Base-by-base conservation (phyloP, 2,888 invertebrate genomes). In the Acanthosepion esculentum region DNA sequence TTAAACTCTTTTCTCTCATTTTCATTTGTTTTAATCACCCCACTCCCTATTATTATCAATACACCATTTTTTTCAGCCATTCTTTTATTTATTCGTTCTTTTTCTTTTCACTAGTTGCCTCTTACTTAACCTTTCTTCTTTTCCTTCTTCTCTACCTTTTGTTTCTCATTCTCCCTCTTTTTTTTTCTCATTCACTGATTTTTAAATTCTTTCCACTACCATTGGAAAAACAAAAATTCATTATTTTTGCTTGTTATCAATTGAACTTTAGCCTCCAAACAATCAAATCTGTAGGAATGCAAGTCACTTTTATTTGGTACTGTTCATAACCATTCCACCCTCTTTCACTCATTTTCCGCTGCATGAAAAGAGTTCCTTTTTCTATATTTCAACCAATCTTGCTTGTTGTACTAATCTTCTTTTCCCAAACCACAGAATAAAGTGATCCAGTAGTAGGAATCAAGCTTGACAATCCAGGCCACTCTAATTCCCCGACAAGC, bases 361-460 rank as follows among this genome's bases (percentile, higher is more conserved):
- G 78, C 78, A 23, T 33, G 78, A 78, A 78, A 78, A 78, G 78
- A 78, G 78, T 78, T 33, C 78, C 78, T n/a, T 78, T 78, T 41
- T 78, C 78, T 78, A 78, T 78, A 78, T 78, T 78, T 33, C 78
- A 15, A 78, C 78, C 78, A 78, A 12, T 78, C 78, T 78, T 78
- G 78, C 78, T 78, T 78, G n/a, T 78, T 78, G 15, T 33, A 78
- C 78, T n/a, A 78, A 78, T 78, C 78, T 78, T 33, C 78, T 78
- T 78, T 78, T 78, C n/a, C 78, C n/a, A 78, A 78, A n/a, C 78
- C 78, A 33, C 78, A 78, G 78, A 78, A 78, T 33, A 78, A 78
- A 78, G n/a, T n/a, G 78, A 78, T 78, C 78, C 78, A 78, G 78
- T 33, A 12, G 78, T 78, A 78, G 78, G n/a, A 78, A n/a, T 33